A percentile compares a stretch with the other conserved stretches of the same genome.
Conservation (phyloP, 1,140 invertebrate genomes). For the Agrilus planipennis region DNA sequence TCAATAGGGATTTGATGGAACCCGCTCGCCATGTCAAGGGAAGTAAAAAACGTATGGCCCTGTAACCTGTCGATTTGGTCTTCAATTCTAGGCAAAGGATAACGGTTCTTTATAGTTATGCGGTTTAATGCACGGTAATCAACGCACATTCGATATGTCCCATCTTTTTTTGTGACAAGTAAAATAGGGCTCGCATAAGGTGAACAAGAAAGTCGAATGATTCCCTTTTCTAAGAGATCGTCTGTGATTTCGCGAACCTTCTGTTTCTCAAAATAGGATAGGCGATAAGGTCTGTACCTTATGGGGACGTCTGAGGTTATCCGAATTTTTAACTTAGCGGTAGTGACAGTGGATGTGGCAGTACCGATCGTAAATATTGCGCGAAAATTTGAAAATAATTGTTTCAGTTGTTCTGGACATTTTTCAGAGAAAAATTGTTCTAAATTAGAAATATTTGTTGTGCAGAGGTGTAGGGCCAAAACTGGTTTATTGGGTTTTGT, state of each 20-base stretch:
- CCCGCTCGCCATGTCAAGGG: constrained; percentile 14
- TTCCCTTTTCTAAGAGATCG: constrained; percentile 7
- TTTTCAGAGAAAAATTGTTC: too few species aligned
- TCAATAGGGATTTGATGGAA: constrained; percentile 22
- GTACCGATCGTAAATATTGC: too few species aligned
- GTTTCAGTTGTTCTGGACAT: too few species aligned
- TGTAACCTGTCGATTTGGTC: constrained; percentile 19
- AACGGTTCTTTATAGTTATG: constrained; percentile 27
- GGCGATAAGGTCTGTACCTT: background rate
- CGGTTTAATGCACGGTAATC: constrained; percentile 30
- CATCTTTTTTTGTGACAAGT: constrained; percentile 29
- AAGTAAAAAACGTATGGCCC: constrained; percentile 19
- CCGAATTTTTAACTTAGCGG: constrained; percentile 6
- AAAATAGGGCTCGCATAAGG: constrained; percentile 23
- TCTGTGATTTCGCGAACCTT: constrained; percentile 6
- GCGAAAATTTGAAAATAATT: too few species aligned
- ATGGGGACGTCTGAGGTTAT: constrained; percentile 6
- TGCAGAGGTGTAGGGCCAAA: too few species aligned
- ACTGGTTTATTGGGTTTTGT: too few species aligned
- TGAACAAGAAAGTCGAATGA: constrained; percentile 18
- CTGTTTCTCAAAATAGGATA: constrained; percentile 4
- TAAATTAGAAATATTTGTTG: too few species aligned
- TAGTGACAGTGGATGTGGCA: too few species aligned
- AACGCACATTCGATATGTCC: constrained; percentile 24
- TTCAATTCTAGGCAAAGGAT: constrained; percentile 28